These are phyloP conservation scores for Adrianichthys oophorus DNA, from an alignment of 2,797 vertebrate genomes.

Conservation along the genomic window DNA sequence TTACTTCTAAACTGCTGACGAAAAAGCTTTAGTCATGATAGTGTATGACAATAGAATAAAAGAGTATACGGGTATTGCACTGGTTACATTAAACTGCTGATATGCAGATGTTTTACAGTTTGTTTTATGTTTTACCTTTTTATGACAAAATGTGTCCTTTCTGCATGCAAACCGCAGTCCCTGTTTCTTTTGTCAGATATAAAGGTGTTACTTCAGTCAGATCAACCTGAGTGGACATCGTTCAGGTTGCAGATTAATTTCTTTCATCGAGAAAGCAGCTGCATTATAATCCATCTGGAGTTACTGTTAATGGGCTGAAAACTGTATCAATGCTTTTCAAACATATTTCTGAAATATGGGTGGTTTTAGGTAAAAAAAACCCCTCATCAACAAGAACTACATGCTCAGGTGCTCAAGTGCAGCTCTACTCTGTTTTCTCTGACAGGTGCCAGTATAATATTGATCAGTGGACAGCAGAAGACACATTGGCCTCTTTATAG, in stretches of 20 bases:
- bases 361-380: slow-evolving; percentile 11
- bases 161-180: too few species aligned
- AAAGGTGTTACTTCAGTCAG: background rate
- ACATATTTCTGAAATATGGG: background rate
- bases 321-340: slow-evolving; percentile 5
- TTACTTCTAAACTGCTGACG: too few species aligned
- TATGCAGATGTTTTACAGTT: background rate
- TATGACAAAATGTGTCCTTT: too few species aligned
- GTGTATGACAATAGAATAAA: slow-evolving; percentile 1
- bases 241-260: slow-evolving; percentile 2
- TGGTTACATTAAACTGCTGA: background rate
- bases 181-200: too few species aligned
- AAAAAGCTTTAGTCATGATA: background rate
- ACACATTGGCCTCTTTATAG: slow-evolving; percentile 77
- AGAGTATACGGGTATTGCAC: slow-evolving; percentile 1
- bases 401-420: slow-evolving; percentile 6
- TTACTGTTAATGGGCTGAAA: slow-evolving; percentile 54
- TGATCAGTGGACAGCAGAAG: slow-evolving; percentile 72
- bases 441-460: slow-evolving; percentile 8
- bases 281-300: slow-evolving; percentile 9
- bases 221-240: slow-evolving; percentile 4
- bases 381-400: slow-evolving; percentile 1
- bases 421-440: slow-evolving; percentile 19
- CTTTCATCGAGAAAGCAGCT: slow-evolving; percentile 2
- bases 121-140: too few species aligned